phyloP scores from a whole-genome alignment of 2,888 invertebrate genomes.

The Pheosia tremula region DNA sequence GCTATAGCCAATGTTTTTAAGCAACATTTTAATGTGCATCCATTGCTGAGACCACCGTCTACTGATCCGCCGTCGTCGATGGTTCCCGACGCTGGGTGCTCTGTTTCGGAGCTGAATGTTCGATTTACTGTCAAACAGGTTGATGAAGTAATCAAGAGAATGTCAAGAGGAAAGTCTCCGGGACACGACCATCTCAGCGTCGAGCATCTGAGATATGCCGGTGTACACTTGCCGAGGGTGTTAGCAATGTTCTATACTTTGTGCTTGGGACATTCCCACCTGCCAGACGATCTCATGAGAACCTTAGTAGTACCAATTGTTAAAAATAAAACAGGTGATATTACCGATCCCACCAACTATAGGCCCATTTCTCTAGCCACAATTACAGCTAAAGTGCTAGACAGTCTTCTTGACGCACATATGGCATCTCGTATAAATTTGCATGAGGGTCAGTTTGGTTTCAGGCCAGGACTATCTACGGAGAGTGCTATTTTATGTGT shows the following conservation, averaged over 20 bases:
- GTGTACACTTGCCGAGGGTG: background rate
- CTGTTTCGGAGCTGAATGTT: no score
- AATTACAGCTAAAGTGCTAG: slow-evolving; percentile 18
- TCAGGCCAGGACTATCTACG: slow-evolving; percentile 14
- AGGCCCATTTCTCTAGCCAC: slow-evolving; percentile 19
- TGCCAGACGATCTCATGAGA: no score
- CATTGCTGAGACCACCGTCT: background rate
- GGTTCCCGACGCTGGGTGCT: no score
- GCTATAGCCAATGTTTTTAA: background rate
- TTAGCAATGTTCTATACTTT: slow-evolving; percentile 8
- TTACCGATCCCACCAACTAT: no score
- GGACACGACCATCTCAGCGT: slow-evolving; percentile 8
- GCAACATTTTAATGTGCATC: slow-evolving; percentile 1
- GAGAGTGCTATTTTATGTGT: slow-evolving; percentile 17
- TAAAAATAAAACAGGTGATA: no score
- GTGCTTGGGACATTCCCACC: background rate
- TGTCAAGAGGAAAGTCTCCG: slow-evolving; percentile 7
- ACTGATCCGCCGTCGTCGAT: no score
- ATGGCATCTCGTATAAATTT: slow-evolving; percentile 9
- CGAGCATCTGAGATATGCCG: slow-evolving; percentile 8
- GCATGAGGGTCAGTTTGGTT: slow-evolving; percentile 17
- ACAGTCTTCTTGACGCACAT: slow-evolving; percentile 19
- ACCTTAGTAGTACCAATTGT: no score
- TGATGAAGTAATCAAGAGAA: background rate
- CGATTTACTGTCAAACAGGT: slow-evolving; percentile 1